These are phyloP conservation scores for Drosophila melanica DNA, from an alignment of 1,140 invertebrate genomes.

Conservation along the genomic window DNA sequence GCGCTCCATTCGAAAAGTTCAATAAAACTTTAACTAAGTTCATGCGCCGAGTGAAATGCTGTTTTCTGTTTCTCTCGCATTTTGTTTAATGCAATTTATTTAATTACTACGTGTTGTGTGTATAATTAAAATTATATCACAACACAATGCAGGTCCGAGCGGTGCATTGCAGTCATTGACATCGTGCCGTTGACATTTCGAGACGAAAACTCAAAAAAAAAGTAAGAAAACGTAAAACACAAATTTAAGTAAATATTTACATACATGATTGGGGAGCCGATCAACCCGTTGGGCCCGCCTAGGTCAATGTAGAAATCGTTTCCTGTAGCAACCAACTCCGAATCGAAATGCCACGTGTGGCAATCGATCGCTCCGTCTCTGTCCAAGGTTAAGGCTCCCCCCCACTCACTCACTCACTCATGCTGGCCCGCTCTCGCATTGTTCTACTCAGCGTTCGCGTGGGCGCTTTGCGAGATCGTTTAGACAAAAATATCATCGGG, in stretches of 20 bases:
- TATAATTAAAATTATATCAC: constrained; percentile 78
- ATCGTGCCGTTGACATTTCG: constrained; percentile 70
- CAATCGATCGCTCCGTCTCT: constrained; percentile 15
- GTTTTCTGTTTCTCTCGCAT: constrained; percentile 1
- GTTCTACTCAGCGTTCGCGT: constrained; percentile 31
- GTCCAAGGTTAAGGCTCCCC: constrained; percentile 11
- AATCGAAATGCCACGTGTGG: constrained; percentile 43
- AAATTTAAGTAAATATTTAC: constrained; percentile 64
- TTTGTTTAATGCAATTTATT: constrained; percentile 54
- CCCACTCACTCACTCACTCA: neutral
- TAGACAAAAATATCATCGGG: constrained; percentile 25
- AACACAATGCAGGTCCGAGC: constrained; percentile 37
- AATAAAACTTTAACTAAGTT: constrained; percentile 69
- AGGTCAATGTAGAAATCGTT: constrained; percentile 45
- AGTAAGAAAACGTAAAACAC: constrained; percentile 4
- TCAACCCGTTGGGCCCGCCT: constrained; percentile 51
- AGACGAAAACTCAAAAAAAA: constrained; percentile 9
- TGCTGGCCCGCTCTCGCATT: constrained; percentile 5
- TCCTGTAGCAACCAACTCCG: constrained; percentile 30
- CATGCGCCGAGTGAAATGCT: constrained; percentile 51
- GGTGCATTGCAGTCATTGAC: constrained; percentile 57
- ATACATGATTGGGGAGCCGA: constrained; percentile 35
- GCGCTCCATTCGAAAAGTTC: constrained; percentile 52
- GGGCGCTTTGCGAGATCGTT: constrained; percentile 14
- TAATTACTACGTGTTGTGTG: constrained; percentile 60